A percentile compares a stretch with the other conserved stretches of the same genome.
phyloP scores from a whole-genome alignment of 2,797 vertebrate genomes.

The Scyliorhinus canicula region DNA sequence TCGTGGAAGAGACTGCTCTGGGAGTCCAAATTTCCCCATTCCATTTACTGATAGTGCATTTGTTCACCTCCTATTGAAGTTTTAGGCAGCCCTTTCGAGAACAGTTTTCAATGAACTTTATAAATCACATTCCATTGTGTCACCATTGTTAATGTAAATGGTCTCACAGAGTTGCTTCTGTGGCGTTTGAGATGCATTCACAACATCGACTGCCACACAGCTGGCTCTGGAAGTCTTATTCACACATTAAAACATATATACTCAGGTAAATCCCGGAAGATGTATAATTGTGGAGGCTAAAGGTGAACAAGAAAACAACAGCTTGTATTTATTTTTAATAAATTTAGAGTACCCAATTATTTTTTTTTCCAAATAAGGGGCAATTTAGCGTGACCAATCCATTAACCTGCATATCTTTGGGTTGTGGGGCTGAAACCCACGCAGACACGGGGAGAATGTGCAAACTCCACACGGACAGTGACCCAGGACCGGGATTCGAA shows the following conservation, averaged over 20 bases:
- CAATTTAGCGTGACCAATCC: no score
- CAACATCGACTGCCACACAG: background rate
- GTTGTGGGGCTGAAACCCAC: no score
- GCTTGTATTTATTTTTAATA: background rate
- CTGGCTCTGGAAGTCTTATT: background rate
- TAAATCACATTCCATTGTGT: background rate
- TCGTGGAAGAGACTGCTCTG: background rate
- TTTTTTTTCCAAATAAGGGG: no score
- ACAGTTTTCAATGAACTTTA: background rate
- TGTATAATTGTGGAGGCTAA: background rate
- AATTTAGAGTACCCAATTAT: no score
- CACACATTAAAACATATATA: background rate
- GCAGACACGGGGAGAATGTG: no score
- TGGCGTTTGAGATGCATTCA: no score
- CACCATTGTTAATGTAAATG: background rate
- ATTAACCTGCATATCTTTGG: no score
- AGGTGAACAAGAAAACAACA: background rate
- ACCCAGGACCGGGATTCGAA: no score
- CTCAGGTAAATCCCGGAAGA: background rate
- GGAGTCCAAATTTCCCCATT: background rate
- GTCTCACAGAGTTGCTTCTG: background rate
- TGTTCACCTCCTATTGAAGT: background rate
- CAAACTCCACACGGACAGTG: no score
- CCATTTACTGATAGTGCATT: background rate
- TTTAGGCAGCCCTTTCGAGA: background rate